A percentile compares a stretch with the other conserved stretches of the same genome.
Evolutionary conservation across 2,888 invertebrate species (phyloP).

Genomic region (Altica lythri): DNA sequence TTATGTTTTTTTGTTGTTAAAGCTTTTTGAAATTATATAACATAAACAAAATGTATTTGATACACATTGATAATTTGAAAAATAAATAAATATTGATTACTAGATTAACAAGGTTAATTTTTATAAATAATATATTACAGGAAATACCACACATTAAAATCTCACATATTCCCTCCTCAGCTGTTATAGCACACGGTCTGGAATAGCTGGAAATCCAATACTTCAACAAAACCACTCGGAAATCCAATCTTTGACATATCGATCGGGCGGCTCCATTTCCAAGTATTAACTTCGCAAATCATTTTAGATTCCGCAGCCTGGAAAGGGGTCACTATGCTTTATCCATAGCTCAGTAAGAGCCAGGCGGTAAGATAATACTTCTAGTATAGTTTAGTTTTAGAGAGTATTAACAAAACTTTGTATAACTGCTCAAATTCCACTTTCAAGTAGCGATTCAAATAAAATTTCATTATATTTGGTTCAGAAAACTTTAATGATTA

Average conservation of each 20-base stretch:
- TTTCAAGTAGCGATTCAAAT: not conserved
- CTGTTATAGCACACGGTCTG: no score
- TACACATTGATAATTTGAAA: no score
- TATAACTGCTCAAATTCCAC: constrained; percentile 3
- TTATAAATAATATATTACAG: no score
- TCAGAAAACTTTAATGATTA: no score
- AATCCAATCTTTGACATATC: constrained; percentile 30
- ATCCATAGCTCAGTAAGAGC: not conserved
- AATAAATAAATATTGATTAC: no score
- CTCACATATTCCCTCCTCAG: no score
- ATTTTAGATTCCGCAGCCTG: constrained; percentile 22
- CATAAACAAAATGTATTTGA: no score
- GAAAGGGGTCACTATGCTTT: constrained; percentile 25
- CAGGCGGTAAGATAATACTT: constrained; percentile 32
- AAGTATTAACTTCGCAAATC: constrained; percentile 23
- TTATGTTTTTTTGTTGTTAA: no score
- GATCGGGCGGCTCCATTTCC: constrained; percentile 23
- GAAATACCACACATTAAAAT: no score
- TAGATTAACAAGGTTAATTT: no score
- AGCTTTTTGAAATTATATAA: no score
- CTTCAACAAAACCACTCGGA: constrained; percentile 20
- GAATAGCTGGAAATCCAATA: constrained; percentile 21
- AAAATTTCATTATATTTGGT: no score
- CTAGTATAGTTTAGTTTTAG: constrained; percentile 36
- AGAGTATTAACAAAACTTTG: constrained; percentile 45